These are phyloP conservation scores for Pyrochroa serraticornis DNA, from an alignment of 2,888 invertebrate species.

Conservation along the genomic window DNA sequence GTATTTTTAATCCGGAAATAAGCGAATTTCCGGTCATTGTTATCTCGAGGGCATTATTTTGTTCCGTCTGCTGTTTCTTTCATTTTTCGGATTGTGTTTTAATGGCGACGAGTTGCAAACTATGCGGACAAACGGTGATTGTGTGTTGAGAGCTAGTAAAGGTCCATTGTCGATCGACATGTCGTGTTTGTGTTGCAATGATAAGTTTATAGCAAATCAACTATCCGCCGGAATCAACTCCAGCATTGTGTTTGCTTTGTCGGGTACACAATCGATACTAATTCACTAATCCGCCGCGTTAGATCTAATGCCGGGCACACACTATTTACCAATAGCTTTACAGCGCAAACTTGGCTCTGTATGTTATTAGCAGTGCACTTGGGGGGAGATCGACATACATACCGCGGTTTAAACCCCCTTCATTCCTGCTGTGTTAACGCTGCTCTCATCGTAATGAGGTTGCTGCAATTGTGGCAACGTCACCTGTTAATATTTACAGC, in stretches of 20 bases:
- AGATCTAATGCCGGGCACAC: conserved; percentile 28
- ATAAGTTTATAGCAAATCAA: conserved; percentile 52
- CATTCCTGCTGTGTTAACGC: conserved; percentile 15
- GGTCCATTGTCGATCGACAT: conserved; percentile 48
- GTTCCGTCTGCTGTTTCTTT: conserved; percentile 21
- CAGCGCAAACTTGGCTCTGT: conserved; percentile 23
- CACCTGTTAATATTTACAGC: conserved; percentile 25
- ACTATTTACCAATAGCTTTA: conserved; percentile 22
- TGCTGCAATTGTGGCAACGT: conserved; percentile 10
- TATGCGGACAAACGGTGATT: conserved; percentile 33
- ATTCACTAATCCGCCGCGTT: conserved; percentile 45
- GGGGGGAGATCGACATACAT: conserved; percentile 10
- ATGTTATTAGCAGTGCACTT: conserved; percentile 12
- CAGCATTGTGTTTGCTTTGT: conserved; percentile 45
- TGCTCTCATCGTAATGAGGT: conserved; percentile 11
- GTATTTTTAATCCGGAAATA: conserved; percentile 48
- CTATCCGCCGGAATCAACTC: conserved; percentile 37
- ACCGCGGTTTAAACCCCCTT: conserved; percentile 13
- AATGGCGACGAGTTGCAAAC: too few relatives aligned
- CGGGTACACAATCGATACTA: conserved; percentile 52
- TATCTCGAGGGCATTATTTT: conserved; percentile 42
- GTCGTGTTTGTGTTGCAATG: conserved; percentile 54
- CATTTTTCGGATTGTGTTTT: conserved; percentile 15
- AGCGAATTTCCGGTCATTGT: conserved; percentile 48
- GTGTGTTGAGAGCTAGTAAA: conserved; percentile 32